Evolutionary conservation across 2,113 vertebrate species (phyloP).

Genomic region (Aepyceros melampus): DNA sequence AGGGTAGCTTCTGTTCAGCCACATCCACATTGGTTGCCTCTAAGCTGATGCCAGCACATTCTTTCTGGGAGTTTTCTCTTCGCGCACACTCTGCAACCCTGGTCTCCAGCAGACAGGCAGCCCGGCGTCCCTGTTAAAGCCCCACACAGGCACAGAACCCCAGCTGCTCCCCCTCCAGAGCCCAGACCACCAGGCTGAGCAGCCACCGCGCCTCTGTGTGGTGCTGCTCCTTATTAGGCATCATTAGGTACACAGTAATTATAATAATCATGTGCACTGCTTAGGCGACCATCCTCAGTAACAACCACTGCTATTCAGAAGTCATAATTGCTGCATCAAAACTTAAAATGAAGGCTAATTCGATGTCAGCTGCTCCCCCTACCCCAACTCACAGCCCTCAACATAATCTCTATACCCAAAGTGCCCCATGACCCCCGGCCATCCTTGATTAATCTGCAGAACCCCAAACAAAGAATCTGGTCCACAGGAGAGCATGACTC

Average conservation of each 20-base stretch:
- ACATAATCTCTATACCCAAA: constrained; percentile 58
- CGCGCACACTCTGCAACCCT: constrained; percentile 67
- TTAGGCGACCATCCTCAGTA: constrained; percentile 86
- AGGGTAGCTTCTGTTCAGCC: constrained; percentile 5
- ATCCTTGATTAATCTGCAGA: constrained; percentile 44
- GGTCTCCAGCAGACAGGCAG: constrained; percentile 73
- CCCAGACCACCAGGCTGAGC: constrained; percentile 80
- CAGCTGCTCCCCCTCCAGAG: constrained; percentile 73
- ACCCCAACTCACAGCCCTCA: constrained; percentile 13
- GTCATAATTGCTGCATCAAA: constrained; percentile 84
- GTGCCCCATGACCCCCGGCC: constrained; percentile 55
- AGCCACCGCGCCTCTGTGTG: constrained; percentile 74
- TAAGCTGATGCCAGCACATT: constrained; percentile 58
- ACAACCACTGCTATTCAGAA: constrained; percentile 85
- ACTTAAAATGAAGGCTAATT: constrained; percentile 87
- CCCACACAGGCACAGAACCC: constrained; percentile 71
- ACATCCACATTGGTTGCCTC: constrained; percentile 44
- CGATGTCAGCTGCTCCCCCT: constrained; percentile 74
- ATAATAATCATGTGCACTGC: constrained; percentile 86
- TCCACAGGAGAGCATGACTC: not conserved
- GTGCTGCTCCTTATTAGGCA: constrained; percentile 81
- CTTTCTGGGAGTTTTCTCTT: constrained; percentile 73
- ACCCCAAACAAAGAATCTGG: constrained; percentile 8
- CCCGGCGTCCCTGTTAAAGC: constrained; percentile 71
- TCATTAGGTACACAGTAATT: constrained; percentile 88